Evolutionary conservation across 1,140 invertebrate species (phyloP), one percentile per base, ranked within the genome.

Genomic region (Antheraea mylitta): DNA sequence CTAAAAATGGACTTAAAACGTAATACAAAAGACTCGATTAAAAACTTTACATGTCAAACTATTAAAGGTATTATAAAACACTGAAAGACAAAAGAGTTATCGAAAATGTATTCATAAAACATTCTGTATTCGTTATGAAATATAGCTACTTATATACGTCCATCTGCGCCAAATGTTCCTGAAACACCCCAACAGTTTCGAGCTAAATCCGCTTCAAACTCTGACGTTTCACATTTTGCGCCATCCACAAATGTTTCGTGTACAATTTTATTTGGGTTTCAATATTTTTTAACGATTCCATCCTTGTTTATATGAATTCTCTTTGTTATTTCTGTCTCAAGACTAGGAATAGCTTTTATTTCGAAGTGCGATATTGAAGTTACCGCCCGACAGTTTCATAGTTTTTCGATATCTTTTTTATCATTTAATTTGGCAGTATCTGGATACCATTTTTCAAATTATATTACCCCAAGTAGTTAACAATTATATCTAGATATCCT

Each of bases 231-330:
- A 53, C 13, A 53, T 53, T 53, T 53, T 53, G 16, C 45, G 45
- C 11, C 45, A 53, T 53, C 16, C 30, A 36, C 30, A 63, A 63
- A 16, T 36, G 19, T 37, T 36, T 63, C 61, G 37, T 37, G 22
- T 63, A 53, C 45, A 63, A 18, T 63, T 37, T 63, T 63, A 63
- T 63, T 63, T 63, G 61, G 18, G 59, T 63, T 63, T 37, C 61
- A 63, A 63, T 63, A 37, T 63, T 63, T 62, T 63, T 53, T 53
- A 61, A 63, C 37, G 13, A 16, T 37, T 18, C 61, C 5, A 63
- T 63, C 61, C n/a, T 30, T 36, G 61, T 63, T 36, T 53, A 53
- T 13, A 1, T 37, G 13, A 63, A 63, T 63, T 37, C 9, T 37
- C 22, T 30, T 63, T 63, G 37, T 22, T 60, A 22, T 60, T n/a